phyloP scores from a whole-genome alignment of 2,888 invertebrate species.

The Automeris io region DNA sequence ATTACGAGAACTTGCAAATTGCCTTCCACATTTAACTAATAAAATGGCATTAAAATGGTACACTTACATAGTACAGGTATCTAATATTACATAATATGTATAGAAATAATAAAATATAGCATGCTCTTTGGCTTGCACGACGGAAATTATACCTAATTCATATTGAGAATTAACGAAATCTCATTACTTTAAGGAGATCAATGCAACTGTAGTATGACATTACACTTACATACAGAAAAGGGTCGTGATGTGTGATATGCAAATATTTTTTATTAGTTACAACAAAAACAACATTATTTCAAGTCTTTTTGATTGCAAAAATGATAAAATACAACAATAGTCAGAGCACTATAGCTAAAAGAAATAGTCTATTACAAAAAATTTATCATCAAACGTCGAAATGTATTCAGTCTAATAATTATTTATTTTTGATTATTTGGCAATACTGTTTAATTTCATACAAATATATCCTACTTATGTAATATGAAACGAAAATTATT shows the following conservation, averaged over 20 bases:
- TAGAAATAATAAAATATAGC: constrained; percentile 73
- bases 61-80: constrained; percentile 59
- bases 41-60: constrained; percentile 73
- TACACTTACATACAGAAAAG: constrained; percentile 25
- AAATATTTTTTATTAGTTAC: constrained; percentile 39
- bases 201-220: constrained; percentile 48
- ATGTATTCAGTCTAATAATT: constrained; percentile 65
- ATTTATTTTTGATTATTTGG: constrained; percentile 75
- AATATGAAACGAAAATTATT: constrained; percentile 45
- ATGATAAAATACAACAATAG: neutral
- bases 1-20: constrained; percentile 62
- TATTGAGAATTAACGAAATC: constrained; percentile 50
- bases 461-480: constrained; percentile 43
- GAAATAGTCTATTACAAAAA: constrained; percentile 19
- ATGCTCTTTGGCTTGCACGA: constrained; percentile 77
- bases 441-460: constrained; percentile 62
- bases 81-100: constrained; percentile 56
- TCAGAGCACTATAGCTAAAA: constrained; percentile 18
- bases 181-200: constrained; percentile 66
- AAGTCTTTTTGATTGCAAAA: constrained; percentile 36
- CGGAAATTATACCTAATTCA: constrained; percentile 56
- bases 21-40: constrained; percentile 64
- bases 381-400: constrained; percentile 28
- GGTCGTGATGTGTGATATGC: constrained; percentile 57
- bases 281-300: no score